These are phyloP conservation scores for Plectrocnemia conspersa DNA, from an alignment of 1,140 invertebrate species.

Conservation along the genomic window DNA sequence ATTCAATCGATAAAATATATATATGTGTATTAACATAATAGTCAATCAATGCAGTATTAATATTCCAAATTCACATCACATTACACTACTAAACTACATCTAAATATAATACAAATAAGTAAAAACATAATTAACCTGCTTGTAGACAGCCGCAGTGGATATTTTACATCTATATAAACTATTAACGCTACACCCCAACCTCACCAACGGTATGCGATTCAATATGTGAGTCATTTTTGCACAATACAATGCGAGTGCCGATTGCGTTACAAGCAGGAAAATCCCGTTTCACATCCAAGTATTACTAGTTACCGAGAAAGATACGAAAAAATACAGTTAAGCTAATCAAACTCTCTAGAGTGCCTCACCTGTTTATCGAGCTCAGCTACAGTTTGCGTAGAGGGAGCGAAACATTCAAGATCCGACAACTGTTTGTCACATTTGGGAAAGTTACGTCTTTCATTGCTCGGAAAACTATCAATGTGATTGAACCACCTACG, in stretches of 20 bases:
- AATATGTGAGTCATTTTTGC: constrained; percentile 16
- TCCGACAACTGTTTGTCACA: constrained; percentile 35
- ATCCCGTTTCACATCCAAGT: constrained; percentile 1
- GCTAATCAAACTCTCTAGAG: constrained; percentile 16
- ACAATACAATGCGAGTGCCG: constrained; percentile 20
- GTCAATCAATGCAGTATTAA: background rate
- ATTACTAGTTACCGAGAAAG: constrained; percentile 15
- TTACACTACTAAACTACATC: background rate
- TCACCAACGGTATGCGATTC: background rate
- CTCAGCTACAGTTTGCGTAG: too few relatives aligned
- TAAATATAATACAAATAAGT: constrained; percentile 2
- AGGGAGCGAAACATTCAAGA: constrained; percentile 36
- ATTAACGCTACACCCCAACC: constrained; percentile 7
- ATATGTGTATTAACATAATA: background rate
- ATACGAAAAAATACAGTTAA: constrained; percentile 21
- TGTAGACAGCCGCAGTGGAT: background rate
- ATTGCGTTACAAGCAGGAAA: constrained; percentile 3
- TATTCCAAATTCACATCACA: background rate
- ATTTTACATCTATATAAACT: constrained; percentile 13
- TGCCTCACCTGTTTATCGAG: constrained; percentile 46
- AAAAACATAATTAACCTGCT: constrained; percentile 7
- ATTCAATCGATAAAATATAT: background rate
- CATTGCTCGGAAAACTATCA: constrained; percentile 51
- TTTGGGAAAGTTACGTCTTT: constrained; percentile 47
- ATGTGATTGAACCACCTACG: constrained; percentile 59